Evolutionary conservation across 2,888 invertebrate genomes (phyloP), one percentile per base, ranked within the genome.

Genomic region (Mythimna ferrago): DNA sequence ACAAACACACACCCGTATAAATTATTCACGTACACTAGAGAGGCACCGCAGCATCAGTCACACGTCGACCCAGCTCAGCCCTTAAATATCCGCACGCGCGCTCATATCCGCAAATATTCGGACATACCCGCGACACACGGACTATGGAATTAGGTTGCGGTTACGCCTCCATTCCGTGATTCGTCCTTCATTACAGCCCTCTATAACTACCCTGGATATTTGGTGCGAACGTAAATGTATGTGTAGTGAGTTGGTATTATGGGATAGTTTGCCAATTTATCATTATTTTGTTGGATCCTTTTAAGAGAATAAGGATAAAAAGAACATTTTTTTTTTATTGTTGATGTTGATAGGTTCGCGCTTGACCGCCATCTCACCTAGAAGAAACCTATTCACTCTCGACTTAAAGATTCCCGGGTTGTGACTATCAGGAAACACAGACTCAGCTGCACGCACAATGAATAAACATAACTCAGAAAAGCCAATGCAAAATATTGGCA

Each of bases 11-110:
- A 71, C 67, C 44, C 79, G 67, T 66, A 84, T 90, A 88, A 90
- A 89, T 89, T 85, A 90, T 90, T 85, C 84, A 83, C 83, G 70
- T 73, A 71, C 73, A 62, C 48, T 70, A 78, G 71, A 77, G 51
- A 77, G 51, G 79, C 35, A 74, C 86, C 89, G 79, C 88, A 84
- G 85, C 92, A 92, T 92, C 92, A 90, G 88, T 92, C 92, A 89
- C 88, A 82, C 82, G 91, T 90, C 90, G 84, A 89, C 90, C 89
- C 83, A 78, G 75, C 87, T 87, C 87, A 86, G 78, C 69, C 80
- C 81, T 85, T 83, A 82, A 84, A 83, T 87, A 87, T 85, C 83
- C 87, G 83, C 76, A 70, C 74, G 78, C 78, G 65, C 85, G 80
- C 67, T 81, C 81, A 85, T 86, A 86, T 81, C 83, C 83, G 81